Evolutionary conservation across 1,140 invertebrate species (phyloP), one percentile per base, ranked within the genome.

Genomic region (Intoshia linei): DNA sequence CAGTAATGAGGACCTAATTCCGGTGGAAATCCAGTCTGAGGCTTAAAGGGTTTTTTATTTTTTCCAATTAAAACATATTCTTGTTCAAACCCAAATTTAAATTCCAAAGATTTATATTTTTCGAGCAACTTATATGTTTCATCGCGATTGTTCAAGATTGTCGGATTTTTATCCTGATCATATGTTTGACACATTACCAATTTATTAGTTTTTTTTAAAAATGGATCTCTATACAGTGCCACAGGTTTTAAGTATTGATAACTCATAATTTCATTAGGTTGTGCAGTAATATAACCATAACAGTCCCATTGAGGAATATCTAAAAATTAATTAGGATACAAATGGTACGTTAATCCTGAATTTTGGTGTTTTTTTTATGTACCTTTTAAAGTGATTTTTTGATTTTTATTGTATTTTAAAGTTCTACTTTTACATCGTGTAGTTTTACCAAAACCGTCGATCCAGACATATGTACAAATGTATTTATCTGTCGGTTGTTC

Each of bases 1-100:
- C 83, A 93, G 52, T 84, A 87, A 55, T 84, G 84, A 0, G 79
- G 79, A 3, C 78, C n/a, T n/a, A n/a, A n/a, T n/a, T 77, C 76
- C 34, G 73, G 73, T 1, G 78, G 78, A 55, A 72, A 87, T 23
- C 79, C 79, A 49, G 74, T 73, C 46, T 75, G 77, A 20, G 78
- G 79, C 81, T 81, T 79, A 48, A 81, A 72, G 2, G 81, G 81
- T 50, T 78, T 68, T 19, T 70, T 63, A 49, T 87, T 77, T 39
- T 70, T 66, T 49, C 84, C 79, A 13, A 87, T 50, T 2, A 92
- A 59, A 2, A 76, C 79, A 55, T 90, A 87, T 52, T 92, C 81
- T 51, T 92, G 81, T 46, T 71, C 69, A 48, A 70, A 83, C 2
- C 83, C 84, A 50, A 93, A 93, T 81, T 79, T 87, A 59, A 55